Conservation (phyloP, 2,113 vertebrate species). For the Acinonyx jubatus region DNA sequence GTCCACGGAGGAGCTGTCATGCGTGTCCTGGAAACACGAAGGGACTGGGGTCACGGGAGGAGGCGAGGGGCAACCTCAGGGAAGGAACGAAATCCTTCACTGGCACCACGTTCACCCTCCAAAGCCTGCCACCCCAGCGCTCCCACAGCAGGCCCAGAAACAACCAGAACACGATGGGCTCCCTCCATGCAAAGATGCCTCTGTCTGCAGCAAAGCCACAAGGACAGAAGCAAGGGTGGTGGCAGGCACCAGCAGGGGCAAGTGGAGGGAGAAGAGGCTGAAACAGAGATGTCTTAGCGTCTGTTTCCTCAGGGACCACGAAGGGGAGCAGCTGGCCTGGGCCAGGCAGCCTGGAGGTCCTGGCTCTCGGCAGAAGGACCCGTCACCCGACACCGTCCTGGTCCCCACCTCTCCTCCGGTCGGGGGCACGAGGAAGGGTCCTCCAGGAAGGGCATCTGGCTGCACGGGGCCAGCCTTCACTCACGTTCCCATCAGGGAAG, state of each 20-base stretch:
- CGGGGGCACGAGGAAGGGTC: not conserved
- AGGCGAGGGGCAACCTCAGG: accelerated
- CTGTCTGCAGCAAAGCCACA: not conserved
- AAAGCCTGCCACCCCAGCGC: accelerated
- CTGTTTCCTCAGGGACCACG: accelerated
- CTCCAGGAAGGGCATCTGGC: accelerated
- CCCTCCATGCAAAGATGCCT: accelerated
- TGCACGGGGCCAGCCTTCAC: not conserved
- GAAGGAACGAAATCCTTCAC: not conserved
- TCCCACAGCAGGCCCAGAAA: not conserved
- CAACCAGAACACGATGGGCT: accelerated
- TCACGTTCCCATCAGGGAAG: accelerated
- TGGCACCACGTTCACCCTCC: accelerated
- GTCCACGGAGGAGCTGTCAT: not conserved
- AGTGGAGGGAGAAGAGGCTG: too few relatives aligned
- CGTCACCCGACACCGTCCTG: accelerated
- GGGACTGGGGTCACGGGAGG: not conserved
- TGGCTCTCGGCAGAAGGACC: not conserved
- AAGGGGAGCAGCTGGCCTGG: accelerated
- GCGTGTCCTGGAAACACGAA: accelerated
- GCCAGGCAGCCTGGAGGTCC: not conserved
- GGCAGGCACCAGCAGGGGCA: not conserved
- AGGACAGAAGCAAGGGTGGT: not conserved
- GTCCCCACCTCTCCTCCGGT: not conserved
- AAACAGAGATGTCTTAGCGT: accelerated